phyloP scores from a whole-genome alignment of 2,888 invertebrate genomes.

The Rhingia campestris region DNA sequence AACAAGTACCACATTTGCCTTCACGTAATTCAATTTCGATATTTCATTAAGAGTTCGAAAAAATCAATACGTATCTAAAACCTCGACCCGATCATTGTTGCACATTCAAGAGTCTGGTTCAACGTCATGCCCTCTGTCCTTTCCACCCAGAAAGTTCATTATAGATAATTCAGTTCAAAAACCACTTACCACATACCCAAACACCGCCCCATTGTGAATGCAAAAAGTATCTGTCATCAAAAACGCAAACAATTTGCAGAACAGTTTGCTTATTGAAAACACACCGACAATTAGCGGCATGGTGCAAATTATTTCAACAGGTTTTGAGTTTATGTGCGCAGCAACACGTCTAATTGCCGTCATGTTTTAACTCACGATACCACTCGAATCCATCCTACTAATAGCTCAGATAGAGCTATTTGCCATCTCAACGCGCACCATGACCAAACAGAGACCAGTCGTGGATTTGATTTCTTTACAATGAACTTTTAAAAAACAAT shows the following conservation, averaged over 20 bases:
- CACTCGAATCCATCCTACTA: slow-evolving; percentile 31
- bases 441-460: slow-evolving; percentile 18
- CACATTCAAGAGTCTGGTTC: not conserved
- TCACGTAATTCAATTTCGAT: too few species aligned
- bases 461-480: slow-evolving; percentile 3
- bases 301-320: slow-evolving; percentile 53
- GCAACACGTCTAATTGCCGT: slow-evolving; percentile 36
- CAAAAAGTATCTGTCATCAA: slow-evolving; percentile 50
- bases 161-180: slow-evolving; percentile 2
- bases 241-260: slow-evolving; percentile 36
- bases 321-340: slow-evolving; percentile 6
- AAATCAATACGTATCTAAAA: too few species aligned
- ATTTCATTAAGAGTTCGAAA: too few species aligned
- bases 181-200: slow-evolving; percentile 34
- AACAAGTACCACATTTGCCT: too few species aligned
- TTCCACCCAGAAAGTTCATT: not conserved
- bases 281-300: slow-evolving; percentile 56
- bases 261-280: slow-evolving; percentile 41
- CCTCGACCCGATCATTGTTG: too few species aligned
- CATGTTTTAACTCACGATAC: slow-evolving; percentile 32
- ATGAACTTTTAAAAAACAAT: slow-evolving; percentile 48
- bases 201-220: slow-evolving; percentile 1
- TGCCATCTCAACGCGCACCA: slow-evolving; percentile 30
- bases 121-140: slow-evolving; percentile 8
- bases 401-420: slow-evolving; percentile 56